Evolutionary conservation across 1,140 invertebrate species (phyloP), one percentile per base, ranked within the genome.

Genomic region (Leucophenga varia): DNA sequence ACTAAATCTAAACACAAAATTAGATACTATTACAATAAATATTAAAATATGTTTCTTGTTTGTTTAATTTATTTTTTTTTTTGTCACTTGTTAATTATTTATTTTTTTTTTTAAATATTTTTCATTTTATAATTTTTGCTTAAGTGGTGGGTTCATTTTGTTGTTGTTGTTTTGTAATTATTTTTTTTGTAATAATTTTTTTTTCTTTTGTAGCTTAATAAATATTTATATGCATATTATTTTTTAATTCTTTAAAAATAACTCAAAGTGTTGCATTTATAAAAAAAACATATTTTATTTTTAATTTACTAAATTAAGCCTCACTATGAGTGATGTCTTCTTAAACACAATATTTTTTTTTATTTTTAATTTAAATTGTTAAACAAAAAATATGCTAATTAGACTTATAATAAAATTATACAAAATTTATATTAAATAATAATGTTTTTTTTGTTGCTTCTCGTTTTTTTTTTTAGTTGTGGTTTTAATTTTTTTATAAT

Each of bases 131-230:
- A n/a, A n/a, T 25, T 25, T 25, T 25, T 25, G 22, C 10, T 25
- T 25, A 25, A 25, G 59, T 65, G 61, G 61, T 65, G 61, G 61
- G 61, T 67, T 65, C 61, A 65, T 67, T 64, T 61, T 64, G 55
- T 57, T 47, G 54, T 25, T 32, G 13, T 44, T 47, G 61, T 36
- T 61, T 44, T 51, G 31, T 47, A n/a, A n/a, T 37, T 61, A 37
- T 45, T 17, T 17, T 39, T 30, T 36, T 35, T 16, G 20, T 21
- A 25, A 16, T 50, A 37, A 19, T 25, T 42, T 22, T 49, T 17
- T 38, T 17, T 49, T 34, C 40, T 28, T 44, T 38, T 36, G 28
- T 34, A 34, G 32, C 9, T 30, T 28, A 7, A 28, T 28, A 43
- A 31, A 43, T 40, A 43, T 7, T 20, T 43, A 22, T 46, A 53